Conservation (phyloP, 2,113 vertebrate genomes). For the Scalopus aquaticus region DNA sequence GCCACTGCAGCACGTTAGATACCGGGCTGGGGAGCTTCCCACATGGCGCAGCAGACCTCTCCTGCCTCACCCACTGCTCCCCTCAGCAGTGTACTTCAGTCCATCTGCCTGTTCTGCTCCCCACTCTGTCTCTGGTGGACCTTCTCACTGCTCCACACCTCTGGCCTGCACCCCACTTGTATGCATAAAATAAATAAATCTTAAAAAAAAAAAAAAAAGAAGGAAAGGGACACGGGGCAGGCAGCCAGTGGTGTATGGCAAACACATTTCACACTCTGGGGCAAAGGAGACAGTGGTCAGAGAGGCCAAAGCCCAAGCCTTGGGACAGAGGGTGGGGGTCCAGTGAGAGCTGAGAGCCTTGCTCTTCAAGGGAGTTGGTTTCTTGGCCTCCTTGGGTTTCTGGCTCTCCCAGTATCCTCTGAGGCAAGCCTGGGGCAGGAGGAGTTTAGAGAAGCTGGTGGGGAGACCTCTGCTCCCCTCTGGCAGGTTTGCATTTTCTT, state of each 20-base stretch:
- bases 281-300: no score
- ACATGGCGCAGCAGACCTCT: no score
- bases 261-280: not conserved
- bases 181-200: no score
- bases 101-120: no score
- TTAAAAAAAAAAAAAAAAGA: no score
- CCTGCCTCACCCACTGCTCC: no score
- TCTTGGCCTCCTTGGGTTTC: not conserved
- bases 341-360: not conserved
- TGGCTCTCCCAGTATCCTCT: not conserved
- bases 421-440: constrained; percentile 4
- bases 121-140: no score
- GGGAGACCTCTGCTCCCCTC: not conserved
- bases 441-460: not conserved
- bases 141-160: no score
- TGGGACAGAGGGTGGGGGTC: not conserved
- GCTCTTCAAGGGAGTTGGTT: constrained; percentile 29
- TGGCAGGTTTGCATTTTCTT: not conserved
- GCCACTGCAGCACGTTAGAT: no score
- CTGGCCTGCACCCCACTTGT: no score
- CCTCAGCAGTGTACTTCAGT: no score
- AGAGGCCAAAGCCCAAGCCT: not conserved
- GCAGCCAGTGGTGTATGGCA: not conserved
- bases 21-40: no score
- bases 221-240: not conserved